Base-by-base conservation (phyloP, 37 sponge, comb jelly and placozoan species). In the Amphimedon queenslandica region DNA sequence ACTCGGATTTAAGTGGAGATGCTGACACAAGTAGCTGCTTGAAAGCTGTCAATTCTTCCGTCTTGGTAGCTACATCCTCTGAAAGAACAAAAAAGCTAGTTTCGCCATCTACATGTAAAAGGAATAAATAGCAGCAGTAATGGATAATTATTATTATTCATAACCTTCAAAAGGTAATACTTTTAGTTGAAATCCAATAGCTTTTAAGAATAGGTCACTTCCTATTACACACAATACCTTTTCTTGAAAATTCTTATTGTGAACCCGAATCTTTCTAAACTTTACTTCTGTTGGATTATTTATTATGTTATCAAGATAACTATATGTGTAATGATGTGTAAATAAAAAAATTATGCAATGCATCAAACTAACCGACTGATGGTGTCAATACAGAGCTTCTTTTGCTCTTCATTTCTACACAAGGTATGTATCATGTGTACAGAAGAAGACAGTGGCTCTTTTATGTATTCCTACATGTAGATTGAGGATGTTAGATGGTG, bases 371-470 rank as follows among this genome's bases (percentile, higher is more conserved):
- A 85, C 91, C 53, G 81, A 66, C 70, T 77, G 0, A 90, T 31
- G n/a, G 87, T 82, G 38, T 85, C 91, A 0, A 90, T 55, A 39
- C 91, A 90, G 6, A 72, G 6, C 36, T 70, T 81, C 53, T 47
- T 47, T 63, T 74, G 77, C 8, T 90, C 87, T 53, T 61, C 64
- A 42, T 90, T 77, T 0, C 20, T 41, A 34, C 87, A 90, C 21
- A 90, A 69, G 13, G 91, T 82, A 79, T 90, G 86, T 13, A 90
- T 82, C 82, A 90, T 85, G 28, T 77, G 69, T 16, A 70, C 91
- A 36, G 91, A 90, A 18, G 76, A 55, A 40, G 47, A 24, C 65
- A 90, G 18, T 2, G 90, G 82, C 32, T 84, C 90, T 66, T 84
- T 72, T 5, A 72, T 67, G 39, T 81, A 87, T 30, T 75, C 69